These are phyloP conservation scores for Eugnorisma glareosa DNA, from an alignment of 2,888 invertebrate genomes.

Conservation along the genomic window DNA sequence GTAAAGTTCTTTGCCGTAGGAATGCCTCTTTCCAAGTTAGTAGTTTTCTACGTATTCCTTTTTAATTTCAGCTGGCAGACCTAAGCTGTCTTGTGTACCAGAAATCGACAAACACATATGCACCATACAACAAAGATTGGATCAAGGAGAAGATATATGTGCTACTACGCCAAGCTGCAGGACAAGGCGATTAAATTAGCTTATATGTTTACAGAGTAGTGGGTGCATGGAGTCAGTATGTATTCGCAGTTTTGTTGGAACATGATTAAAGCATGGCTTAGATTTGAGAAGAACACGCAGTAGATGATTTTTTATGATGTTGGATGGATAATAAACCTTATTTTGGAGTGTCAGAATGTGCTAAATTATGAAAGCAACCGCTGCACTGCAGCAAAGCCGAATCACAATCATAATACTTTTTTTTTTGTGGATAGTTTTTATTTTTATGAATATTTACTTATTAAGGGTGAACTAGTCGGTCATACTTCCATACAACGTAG, in stretches of 20 bases:
- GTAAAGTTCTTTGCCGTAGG: background rate
- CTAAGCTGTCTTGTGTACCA: constrained; percentile 99
- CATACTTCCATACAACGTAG: too few species aligned
- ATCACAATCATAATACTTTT: background rate
- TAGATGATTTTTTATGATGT: background rate
- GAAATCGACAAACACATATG: constrained; percentile 98
- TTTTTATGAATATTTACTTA: background rate
- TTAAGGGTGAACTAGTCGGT: too few species aligned
- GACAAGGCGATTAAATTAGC: constrained; percentile 84
- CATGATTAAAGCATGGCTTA: background rate
- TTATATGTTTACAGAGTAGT: constrained; percentile 15
- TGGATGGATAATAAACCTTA: background rate
- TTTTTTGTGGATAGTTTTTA: background rate
- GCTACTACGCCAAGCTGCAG: constrained; percentile 97
- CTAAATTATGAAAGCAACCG: background rate
- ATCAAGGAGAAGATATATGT: constrained; percentile 99
- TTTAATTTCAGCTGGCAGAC: constrained; percentile 93
- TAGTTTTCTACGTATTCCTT: background rate
- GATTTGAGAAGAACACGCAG: background rate
- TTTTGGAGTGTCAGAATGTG: background rate
- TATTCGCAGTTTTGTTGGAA: constrained; percentile 7
- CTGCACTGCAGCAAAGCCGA: background rate
- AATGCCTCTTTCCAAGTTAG: background rate
- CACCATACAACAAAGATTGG: constrained; percentile 99
- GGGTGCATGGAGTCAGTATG: constrained; percentile 36